Evolutionary conservation across 2,113 vertebrate species (phyloP).

Genomic region (Callionymus lyra): DNA sequence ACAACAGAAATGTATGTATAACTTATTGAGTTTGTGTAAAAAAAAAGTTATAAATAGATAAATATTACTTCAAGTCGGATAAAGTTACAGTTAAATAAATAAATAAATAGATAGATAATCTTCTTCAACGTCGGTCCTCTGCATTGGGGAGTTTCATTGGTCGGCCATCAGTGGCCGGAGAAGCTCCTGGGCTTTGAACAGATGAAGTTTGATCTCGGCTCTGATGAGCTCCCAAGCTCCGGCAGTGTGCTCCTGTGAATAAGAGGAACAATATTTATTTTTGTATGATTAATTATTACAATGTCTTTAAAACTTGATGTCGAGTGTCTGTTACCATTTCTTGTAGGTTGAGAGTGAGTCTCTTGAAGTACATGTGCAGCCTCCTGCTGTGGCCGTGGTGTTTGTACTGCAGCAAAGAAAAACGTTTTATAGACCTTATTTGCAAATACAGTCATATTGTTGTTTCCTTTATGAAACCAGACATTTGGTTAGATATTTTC

Average conservation of each 20-base stretch:
- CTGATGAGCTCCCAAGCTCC: slow-evolving; percentile 56
- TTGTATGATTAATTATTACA: slow-evolving; percentile 2
- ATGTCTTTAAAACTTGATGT: neutral
- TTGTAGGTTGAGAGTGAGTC: neutral
- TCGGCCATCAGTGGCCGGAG: too few relatives aligned
- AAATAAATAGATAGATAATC: too few relatives aligned
- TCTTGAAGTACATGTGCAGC: neutral
- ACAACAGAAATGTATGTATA: too few relatives aligned
- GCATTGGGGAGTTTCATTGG: too few relatives aligned
- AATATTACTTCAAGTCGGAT: too few relatives aligned
- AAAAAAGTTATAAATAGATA: too few relatives aligned
- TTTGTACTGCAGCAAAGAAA: neutral
- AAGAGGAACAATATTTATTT: neutral
- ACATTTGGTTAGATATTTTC: too few relatives aligned
- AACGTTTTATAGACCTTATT: neutral
- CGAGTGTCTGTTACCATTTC: neutral
- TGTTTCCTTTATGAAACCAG: too few relatives aligned
- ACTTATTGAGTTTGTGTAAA: too few relatives aligned
- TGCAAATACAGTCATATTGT: neutral
- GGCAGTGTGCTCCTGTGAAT: slow-evolving; percentile 35
- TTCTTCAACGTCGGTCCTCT: too few relatives aligned
- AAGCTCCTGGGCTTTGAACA: slow-evolving; percentile 29
- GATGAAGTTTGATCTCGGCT: slow-evolving; percentile 21
- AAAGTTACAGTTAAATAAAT: too few relatives aligned
- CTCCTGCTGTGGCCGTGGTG: neutral